Conservation (phyloP, 2,888 invertebrate genomes). For the Caenorhabditis parvicauda region DNA sequence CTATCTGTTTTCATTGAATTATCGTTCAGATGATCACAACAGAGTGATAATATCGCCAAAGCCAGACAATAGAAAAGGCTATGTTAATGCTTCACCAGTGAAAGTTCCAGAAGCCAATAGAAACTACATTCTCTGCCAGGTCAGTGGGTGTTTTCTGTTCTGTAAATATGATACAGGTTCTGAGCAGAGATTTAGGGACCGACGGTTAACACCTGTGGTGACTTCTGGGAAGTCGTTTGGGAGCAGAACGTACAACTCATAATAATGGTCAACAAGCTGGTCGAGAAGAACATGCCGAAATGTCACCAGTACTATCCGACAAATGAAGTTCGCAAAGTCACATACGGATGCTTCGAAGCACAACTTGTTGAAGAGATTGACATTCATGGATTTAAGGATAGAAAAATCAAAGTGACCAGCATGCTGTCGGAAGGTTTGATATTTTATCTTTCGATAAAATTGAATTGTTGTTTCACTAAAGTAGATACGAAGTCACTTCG, state of each 20-base stretch:
- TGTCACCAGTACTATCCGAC: constrained; percentile 17
- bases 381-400: constrained; percentile 24
- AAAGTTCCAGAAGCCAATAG: neutral
- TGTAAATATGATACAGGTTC: neutral
- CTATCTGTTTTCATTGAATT: constrained; percentile 1
- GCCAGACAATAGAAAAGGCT: constrained; percentile 24
- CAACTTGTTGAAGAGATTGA: constrained; percentile 13
- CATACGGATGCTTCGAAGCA: constrained; percentile 8
- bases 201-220: constrained; percentile 40
- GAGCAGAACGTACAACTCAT: constrained; percentile 46
- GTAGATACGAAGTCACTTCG: too few relatives aligned
- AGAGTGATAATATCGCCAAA: constrained; percentile 33
- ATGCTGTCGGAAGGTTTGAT: neutral
- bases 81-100: constrained; percentile 58
- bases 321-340: neutral
- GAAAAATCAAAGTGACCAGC: constrained; percentile 24
- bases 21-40: constrained; percentile 52
- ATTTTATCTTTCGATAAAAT: neutral
- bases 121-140: neutral
- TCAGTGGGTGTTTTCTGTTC: constrained; percentile 1
- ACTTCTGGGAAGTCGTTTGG: constrained; percentile 60
- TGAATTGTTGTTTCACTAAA: too few relatives aligned
- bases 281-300: constrained; percentile 5
- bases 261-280: constrained; percentile 13
- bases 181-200: constrained; percentile 42